These are phyloP conservation scores for Antigone vipio DNA, from an alignment of 2,113 vertebrate species.

Conservation along the genomic window DNA sequence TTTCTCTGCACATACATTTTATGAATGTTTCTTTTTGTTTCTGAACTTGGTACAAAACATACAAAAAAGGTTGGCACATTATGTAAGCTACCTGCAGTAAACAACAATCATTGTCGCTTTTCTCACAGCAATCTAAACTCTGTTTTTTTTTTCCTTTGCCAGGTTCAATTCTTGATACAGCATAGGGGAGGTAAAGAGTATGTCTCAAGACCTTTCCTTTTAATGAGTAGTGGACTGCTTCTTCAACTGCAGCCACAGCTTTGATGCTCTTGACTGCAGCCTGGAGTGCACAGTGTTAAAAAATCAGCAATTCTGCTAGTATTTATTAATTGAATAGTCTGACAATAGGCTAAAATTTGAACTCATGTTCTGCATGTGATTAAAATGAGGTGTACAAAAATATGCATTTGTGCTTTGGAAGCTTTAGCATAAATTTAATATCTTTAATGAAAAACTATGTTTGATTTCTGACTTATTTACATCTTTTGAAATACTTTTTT, in stretches of 20 bases:
- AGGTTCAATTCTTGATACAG: neutral
- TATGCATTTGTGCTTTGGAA: constrained; percentile 74
- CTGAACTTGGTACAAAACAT: constrained; percentile 74
- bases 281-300: constrained; percentile 58
- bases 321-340: constrained; percentile 25
- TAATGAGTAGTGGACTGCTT: neutral
- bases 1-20: constrained; percentile 69
- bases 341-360: constrained; percentile 50
- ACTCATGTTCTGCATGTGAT: constrained; percentile 43
- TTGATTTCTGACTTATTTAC: constrained; percentile 53
- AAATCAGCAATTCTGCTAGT: constrained; percentile 27
- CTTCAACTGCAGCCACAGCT: constrained; percentile 8
- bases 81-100: constrained; percentile 49
- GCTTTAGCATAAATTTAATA: constrained; percentile 51
- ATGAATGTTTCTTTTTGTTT: constrained; percentile 65
- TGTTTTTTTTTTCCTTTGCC: neutral
- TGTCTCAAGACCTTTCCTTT: neutral
- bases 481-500: constrained; percentile 29
- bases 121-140: neutral
- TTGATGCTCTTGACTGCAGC: constrained; percentile 18
- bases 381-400: constrained; percentile 75
- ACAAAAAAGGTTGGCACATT: constrained; percentile 77
- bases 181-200: neutral
- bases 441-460: constrained; percentile 39
- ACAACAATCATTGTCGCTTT: constrained; percentile 19